phyloP scores from a whole-genome alignment of 2,888 invertebrate genomes.

The Epistrophella euchroma region DNA sequence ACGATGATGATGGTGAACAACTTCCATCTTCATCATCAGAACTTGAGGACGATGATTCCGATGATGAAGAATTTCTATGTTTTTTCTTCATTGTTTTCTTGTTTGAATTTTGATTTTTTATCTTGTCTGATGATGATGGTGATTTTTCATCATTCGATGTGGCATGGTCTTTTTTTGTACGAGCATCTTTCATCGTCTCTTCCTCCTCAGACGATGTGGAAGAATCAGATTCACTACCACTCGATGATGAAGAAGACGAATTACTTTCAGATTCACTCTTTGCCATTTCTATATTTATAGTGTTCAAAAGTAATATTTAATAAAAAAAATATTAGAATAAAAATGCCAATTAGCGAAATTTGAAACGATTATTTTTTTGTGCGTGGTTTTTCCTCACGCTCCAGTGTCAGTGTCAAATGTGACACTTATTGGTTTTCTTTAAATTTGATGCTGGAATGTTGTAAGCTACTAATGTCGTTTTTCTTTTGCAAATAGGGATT shows the following conservation, averaged over 20 bases:
- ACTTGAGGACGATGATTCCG: slow-evolving; percentile 42
- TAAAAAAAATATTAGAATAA: slow-evolving; percentile 12
- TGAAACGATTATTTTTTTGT: slow-evolving; percentile 26
- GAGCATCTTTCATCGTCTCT: not conserved
- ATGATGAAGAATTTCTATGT: slow-evolving; percentile 2
- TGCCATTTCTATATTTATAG: slow-evolving; percentile 42
- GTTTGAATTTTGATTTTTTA: not conserved
- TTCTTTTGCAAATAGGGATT: too few relatives aligned
- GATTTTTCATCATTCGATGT: slow-evolving; percentile 45
- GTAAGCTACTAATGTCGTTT: too few relatives aligned
- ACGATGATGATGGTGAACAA: slow-evolving; percentile 37
- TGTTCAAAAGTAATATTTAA: not conserved
- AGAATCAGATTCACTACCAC: slow-evolving; percentile 23
- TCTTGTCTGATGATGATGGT: not conserved
- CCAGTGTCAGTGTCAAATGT: not conserved
- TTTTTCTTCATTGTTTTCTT: slow-evolving; percentile 26
- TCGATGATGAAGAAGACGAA: slow-evolving; percentile 58
- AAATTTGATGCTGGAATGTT: not conserved
- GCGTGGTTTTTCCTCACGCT: slow-evolving; percentile 18
- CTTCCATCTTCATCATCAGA: slow-evolving; percentile 32
- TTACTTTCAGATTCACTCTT: slow-evolving; percentile 47
- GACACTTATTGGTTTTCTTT: slow-evolving; percentile 18
- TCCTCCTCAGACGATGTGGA: slow-evolving; percentile 25
- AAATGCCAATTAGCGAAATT: slow-evolving; percentile 25
- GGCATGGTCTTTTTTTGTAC: slow-evolving; percentile 25